Base-by-base conservation (phyloP, 1,140 invertebrate species). In the Euura saliciscinereae region DNA sequence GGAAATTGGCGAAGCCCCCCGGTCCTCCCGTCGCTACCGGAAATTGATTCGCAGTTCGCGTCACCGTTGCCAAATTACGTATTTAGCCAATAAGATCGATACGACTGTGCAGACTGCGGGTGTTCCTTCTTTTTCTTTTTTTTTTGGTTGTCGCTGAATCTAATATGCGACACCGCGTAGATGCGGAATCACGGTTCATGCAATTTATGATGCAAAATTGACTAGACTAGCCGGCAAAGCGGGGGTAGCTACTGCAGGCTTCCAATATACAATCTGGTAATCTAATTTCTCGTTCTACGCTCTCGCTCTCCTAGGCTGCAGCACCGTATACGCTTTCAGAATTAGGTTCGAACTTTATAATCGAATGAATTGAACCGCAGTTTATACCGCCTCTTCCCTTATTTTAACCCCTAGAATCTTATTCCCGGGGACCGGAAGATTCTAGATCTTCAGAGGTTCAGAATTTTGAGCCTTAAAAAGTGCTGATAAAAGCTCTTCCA, bases 41-140 rank as follows among this genome's bases (percentile, higher is more conserved):
- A 59, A 59, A 59, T 59, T 59, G 51, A 59, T 59, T 59, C 51
- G 51, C 51, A 59, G 13, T n/a, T 59, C 51, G 51, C 6, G 51
- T 59, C 51, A n/a, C 5, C 51, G 51, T 59, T 59, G 51, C 28
- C 51, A 59, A 59, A 59, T 59, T 59, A 59, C 51, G 51, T 59
- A 59, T 59, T 59, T 59, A 59, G 8, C 3, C 51, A 59, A 59
- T 59, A 59, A 59, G 51, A 59, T 59, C 51, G 51, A 59, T 59
- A 59, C 5, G 51, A 59, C 51, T 11, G 51, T n/a, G 51, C 13
- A 28, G 28, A 28, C 28, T 28, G 28, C 8, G 11, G 46, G 13
- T 59, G 3, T 59, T 8, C 2, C n/a, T 59, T 59, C n/a, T 59
- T 59, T 59, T n/a, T 59, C 46, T 2, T 51, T 51, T 51, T 8